Conservation (phyloP, 2,888 invertebrate species). For the Xiphydria camelus region DNA sequence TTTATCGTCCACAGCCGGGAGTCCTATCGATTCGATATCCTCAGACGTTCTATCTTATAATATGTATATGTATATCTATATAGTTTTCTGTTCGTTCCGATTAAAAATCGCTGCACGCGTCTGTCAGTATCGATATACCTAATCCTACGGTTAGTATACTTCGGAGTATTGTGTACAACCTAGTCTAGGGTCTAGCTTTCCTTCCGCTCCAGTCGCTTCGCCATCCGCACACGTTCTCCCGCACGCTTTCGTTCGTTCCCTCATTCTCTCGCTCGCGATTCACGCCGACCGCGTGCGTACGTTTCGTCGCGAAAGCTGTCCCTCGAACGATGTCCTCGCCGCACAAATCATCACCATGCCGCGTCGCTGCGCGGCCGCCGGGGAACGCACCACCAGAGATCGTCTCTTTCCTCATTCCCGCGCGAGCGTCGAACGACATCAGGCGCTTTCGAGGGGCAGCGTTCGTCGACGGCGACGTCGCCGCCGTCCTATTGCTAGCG, state of each 20-base stretch:
- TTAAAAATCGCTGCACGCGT: neutral
- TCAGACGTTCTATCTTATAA: neutral
- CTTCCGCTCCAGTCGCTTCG: neutral
- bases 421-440: too few relatives aligned
- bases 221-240: conserved; percentile 11
- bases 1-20: conserved; percentile 24
- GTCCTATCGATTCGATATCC: conserved; percentile 8
- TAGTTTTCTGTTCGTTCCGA: neutral
- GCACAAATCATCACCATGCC: neutral
- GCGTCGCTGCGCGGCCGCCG: neutral
- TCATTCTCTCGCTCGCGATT: conserved; percentile 14
- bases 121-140: neutral
- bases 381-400: too few relatives aligned
- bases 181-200: conserved; percentile 23
- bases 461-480: too few relatives aligned
- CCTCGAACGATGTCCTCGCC: too few relatives aligned
- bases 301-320: conserved; percentile 7
- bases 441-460: too few relatives aligned
- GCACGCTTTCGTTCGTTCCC: conserved; percentile 14
- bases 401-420: too few relatives aligned
- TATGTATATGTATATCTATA: conserved; percentile 2
- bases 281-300: conserved; percentile 7
- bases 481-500: conserved; percentile 1
- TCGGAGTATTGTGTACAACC: conserved; percentile 52
- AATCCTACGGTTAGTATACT: conserved; percentile 49